Conservation (phyloP, 2,797 vertebrate genomes). For the Sorex maritimensis region DNA sequence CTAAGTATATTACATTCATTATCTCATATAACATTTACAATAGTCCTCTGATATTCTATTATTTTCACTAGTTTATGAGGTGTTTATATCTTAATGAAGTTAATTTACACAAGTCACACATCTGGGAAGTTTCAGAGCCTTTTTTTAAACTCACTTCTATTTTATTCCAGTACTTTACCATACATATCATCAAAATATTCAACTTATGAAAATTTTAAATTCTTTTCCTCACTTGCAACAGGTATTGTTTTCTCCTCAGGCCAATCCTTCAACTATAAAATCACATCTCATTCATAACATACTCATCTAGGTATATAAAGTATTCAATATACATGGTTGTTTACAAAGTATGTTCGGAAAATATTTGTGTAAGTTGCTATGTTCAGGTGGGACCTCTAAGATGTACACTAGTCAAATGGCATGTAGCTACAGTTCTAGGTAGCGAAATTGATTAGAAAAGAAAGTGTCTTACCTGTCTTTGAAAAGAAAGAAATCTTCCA, state of each 20-base stretch:
- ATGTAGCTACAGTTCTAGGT: not conserved
- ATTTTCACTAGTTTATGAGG: slow-evolving; percentile 19
- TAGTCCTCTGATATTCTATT: not conserved
- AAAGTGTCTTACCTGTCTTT: not conserved
- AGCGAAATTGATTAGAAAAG: not conserved
- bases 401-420: not conserved
- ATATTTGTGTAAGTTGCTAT: not conserved
- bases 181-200: not conserved
- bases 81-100: not conserved
- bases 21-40: not conserved
- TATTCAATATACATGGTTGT: slow-evolving; percentile 30
- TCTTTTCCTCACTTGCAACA: slow-evolving; percentile 13
- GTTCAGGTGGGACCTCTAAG: not conserved
- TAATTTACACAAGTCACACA: not conserved
- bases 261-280: slow-evolving; percentile 5
- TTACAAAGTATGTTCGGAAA: slow-evolving; percentile 3
- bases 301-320: not conserved
- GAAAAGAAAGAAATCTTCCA: not conserved
- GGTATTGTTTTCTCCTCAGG: not conserved
- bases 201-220: slow-evolving; percentile 40
- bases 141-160: not conserved
- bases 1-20: slow-evolving; percentile 9
- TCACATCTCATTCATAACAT: slow-evolving; percentile 29
- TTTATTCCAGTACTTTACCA: not conserved
- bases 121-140: not conserved